phyloP scores from a whole-genome alignment of 2,888 invertebrate genomes.

The Mactromeris polynyma region DNA sequence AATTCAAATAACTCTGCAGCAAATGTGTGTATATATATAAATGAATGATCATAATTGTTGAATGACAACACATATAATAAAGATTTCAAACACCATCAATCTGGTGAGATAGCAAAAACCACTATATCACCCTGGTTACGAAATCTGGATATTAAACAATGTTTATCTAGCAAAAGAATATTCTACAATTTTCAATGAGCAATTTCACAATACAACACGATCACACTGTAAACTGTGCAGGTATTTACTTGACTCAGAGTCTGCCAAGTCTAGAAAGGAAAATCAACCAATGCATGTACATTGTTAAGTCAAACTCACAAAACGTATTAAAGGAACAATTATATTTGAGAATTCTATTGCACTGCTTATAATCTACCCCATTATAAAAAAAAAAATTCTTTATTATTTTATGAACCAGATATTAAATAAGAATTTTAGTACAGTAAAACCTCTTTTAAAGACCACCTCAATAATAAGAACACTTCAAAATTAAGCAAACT shows the following conservation, averaged over 20 bases:
- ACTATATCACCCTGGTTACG: background rate
- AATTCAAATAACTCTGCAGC: background rate
- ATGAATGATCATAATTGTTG: background rate
- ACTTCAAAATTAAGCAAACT: no score
- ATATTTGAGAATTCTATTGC: no score
- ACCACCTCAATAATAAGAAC: no score
- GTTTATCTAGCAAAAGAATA: background rate
- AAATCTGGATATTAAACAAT: background rate
- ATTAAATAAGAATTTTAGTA: no score
- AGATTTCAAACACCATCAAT: background rate
- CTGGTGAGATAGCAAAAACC: background rate
- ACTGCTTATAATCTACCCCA: no score
- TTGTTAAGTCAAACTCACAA: background rate
- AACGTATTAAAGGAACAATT: no score
- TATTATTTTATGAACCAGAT: no score
- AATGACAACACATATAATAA: no score
- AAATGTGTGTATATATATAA: background rate
- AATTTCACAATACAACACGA: background rate
- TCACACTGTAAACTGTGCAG: background rate
- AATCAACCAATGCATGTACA: background rate
- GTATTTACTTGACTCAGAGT: slow-evolving; percentile 14
- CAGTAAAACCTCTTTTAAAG: no score
- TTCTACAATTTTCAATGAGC: background rate
- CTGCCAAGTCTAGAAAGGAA: background rate
- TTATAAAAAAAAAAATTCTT: no score